These are phyloP conservation scores for Falco novaeseelandiae DNA, from an alignment of 2,797 vertebrate species.

Conservation along the genomic window DNA sequence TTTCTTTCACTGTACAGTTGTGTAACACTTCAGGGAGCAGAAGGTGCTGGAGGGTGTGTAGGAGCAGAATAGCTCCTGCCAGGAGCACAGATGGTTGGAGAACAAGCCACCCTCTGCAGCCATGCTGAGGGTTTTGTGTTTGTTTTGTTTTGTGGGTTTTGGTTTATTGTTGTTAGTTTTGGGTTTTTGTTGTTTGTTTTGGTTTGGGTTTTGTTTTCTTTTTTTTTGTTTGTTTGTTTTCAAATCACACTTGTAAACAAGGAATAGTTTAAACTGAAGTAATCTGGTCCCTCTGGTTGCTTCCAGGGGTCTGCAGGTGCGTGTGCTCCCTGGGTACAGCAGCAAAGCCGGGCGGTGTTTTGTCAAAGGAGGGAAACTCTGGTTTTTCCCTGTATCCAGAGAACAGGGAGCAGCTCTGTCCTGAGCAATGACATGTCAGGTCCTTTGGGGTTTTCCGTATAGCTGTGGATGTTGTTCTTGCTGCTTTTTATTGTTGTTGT, in stretches of 20 bases:
- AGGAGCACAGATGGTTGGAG: slow-evolving; percentile 59
- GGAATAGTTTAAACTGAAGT: neutral
- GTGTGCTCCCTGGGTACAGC: neutral
- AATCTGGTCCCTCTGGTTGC: neutral
- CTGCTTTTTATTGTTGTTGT: neutral
- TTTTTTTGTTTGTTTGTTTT: neutral
- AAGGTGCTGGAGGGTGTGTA: slow-evolving; percentile 40
- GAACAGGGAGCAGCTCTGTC: neutral
- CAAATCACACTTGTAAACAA: neutral
- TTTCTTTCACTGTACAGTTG: slow-evolving; percentile 12
- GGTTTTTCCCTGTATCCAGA: neutral
- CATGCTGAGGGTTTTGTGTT: neutral
- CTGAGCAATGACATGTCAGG: neutral
- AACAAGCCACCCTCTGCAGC: slow-evolving; percentile 42
- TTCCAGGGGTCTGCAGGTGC: neutral
- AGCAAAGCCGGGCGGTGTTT: neutral
- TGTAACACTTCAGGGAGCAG: slow-evolving; percentile 49
- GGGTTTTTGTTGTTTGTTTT: neutral
- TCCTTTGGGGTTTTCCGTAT: neutral
- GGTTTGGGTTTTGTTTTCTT: neutral
- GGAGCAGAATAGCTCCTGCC: slow-evolving; percentile 15
- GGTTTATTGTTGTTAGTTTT: no score
- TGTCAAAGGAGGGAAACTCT: neutral
- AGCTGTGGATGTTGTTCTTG: neutral
- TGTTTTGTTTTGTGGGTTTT: no score